A percentile compares a stretch with the other conserved stretches of the same genome.
Conservation (phyloP, 2,797 vertebrate species). For the Hydrocynus forskahlii region DNA sequence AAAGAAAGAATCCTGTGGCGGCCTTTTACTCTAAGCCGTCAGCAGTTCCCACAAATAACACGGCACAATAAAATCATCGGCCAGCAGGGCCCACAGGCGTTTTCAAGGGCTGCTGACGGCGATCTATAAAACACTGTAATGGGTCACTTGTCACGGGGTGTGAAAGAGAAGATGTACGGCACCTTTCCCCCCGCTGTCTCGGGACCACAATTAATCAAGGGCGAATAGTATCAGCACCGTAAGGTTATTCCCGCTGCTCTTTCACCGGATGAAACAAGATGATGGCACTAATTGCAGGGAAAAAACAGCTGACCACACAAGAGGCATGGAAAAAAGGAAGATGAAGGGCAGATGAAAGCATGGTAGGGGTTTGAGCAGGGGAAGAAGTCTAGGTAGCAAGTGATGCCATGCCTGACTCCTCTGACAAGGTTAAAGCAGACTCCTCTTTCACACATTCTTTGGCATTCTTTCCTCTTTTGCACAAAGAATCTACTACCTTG, state of each 20-base stretch:
- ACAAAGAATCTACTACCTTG: neutral
- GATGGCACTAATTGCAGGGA: slow-evolving; percentile 77
- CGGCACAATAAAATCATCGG: slow-evolving; percentile 76
- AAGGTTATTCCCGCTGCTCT: slow-evolving; percentile 76
- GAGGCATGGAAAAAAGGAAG: slow-evolving; percentile 43
- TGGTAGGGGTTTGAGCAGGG: slow-evolving; percentile 33
- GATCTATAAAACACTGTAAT: slow-evolving; percentile 84
- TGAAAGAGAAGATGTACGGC: slow-evolving; percentile 79
- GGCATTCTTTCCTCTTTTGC: neutral
- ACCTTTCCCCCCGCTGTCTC: slow-evolving; percentile 72
- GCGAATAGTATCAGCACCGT: slow-evolving; percentile 74
- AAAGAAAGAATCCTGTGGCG: slow-evolving; percentile 66
- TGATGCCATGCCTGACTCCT: slow-evolving; percentile 38
- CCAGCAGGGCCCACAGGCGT: slow-evolving; percentile 73
- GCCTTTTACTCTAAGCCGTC: slow-evolving; percentile 77
- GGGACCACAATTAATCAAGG: slow-evolving; percentile 82
- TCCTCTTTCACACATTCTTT: slow-evolving; percentile 22
- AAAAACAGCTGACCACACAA: slow-evolving; percentile 73
- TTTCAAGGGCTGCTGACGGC: slow-evolving; percentile 79
- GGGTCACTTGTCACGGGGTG: slow-evolving; percentile 76
- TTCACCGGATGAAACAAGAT: slow-evolving; percentile 77
- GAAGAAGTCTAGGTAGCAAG: slow-evolving; percentile 34
- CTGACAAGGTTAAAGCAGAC: slow-evolving; percentile 46
- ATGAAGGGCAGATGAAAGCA: slow-evolving; percentile 70
- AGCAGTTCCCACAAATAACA: slow-evolving; percentile 80